Evolutionary conservation across 2,888 invertebrate genomes (phyloP).

Genomic region (Nycteola revayana): DNA sequence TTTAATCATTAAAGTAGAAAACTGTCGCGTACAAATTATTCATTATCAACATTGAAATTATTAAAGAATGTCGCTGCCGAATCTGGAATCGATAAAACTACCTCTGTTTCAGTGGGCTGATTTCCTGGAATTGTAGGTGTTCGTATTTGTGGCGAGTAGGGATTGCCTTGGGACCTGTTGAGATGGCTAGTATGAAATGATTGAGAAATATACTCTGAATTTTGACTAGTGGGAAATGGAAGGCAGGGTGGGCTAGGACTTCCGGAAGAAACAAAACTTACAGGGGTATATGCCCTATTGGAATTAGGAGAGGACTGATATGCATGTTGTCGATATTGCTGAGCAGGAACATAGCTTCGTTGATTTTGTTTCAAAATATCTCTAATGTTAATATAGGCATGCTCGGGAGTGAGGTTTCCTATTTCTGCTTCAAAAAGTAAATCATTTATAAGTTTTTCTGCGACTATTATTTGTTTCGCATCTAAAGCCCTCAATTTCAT

Average conservation of each 20-base stretch:
- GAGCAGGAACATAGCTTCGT: constrained; percentile 12
- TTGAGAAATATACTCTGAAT: constrained; percentile 19
- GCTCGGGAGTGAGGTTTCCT: too few species aligned
- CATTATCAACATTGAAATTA: too few species aligned
- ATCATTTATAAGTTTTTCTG: too few species aligned
- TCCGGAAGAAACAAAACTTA: constrained; percentile 17
- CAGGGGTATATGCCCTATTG: too few species aligned
- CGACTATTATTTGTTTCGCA: too few species aligned
- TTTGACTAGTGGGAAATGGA: constrained; percentile 16
- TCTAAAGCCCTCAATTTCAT: too few species aligned
- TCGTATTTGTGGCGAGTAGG: constrained; percentile 10
- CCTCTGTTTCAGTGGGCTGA: constrained; percentile 12
- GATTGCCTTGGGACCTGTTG: constrained; percentile 13
- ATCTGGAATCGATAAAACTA: constrained; percentile 6
- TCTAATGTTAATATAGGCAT: too few species aligned
- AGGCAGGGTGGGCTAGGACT: constrained; percentile 14
- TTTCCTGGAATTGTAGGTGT: constrained; percentile 12
- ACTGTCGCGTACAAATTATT: too few species aligned
- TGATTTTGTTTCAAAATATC: too few species aligned
- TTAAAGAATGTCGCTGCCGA: constrained; percentile 4
- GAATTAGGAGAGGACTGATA: too few species aligned
- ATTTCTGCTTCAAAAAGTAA: too few species aligned
- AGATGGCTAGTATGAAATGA: constrained; percentile 13
- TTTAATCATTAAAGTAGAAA: too few species aligned
- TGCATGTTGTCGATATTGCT: constrained; percentile 13